Conservation (phyloP, 2,113 vertebrate genomes). For the Ammospiza caudacuta region DNA sequence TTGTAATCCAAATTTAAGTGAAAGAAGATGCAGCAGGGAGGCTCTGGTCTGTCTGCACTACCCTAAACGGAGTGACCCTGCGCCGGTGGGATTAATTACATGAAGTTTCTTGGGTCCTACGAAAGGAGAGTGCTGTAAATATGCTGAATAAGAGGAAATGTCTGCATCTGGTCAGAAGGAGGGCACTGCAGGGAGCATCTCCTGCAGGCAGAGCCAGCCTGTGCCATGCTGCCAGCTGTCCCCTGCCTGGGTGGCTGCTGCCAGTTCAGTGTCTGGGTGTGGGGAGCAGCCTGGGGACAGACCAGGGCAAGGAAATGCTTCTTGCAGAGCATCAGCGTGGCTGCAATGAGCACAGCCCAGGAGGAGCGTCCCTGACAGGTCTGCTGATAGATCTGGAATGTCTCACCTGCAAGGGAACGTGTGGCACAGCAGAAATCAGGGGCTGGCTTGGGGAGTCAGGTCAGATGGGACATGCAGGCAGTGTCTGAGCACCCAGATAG, state of each 20-base stretch:
- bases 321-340: not conserved
- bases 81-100: accelerated
- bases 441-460: not conserved
- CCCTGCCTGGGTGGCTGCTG: not conserved
- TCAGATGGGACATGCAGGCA: not conserved
- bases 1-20: not conserved
- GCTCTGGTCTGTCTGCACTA: not conserved
- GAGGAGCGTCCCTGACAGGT: not conserved
- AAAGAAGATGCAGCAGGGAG: not conserved
- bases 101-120: accelerated
- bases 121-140: not conserved
- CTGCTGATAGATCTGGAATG: not conserved
- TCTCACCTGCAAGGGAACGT: not conserved
- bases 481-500: accelerated
- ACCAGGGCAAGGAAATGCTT: accelerated
- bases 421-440: not conserved
- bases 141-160: not conserved
- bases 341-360: not conserved
- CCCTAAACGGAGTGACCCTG: accelerated
- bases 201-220: not conserved
- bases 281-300: not conserved
- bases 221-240: not conserved
- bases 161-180: not conserved
- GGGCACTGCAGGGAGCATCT: not conserved
- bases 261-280: accelerated